Evolutionary conservation across 35 echinoderm and acorn worm genomes (phyloP), one percentile per base, ranked within the genome.

Genomic region (Acanthaster planci): DNA sequence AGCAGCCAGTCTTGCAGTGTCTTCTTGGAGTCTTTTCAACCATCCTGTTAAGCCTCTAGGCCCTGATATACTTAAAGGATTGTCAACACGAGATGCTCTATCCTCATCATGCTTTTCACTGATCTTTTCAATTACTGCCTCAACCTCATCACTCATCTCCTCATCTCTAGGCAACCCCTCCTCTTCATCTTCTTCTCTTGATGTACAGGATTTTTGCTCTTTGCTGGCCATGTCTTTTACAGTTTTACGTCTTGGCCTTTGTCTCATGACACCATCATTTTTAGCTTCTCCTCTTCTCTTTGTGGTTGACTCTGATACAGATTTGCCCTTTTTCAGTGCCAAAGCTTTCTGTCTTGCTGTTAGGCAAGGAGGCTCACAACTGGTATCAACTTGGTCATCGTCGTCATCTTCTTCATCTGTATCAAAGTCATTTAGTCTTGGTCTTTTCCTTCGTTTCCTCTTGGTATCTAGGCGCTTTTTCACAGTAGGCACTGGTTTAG

Each of bases 271-370:
- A n/a, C n/a, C n/a, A n/a, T 12, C 42, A 4, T 47, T 4, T 47
- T 47, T 12, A 47, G 42, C 42, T 6, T 47, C 42, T 6, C 4
- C 42, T 47, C 4, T 47, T 47, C 42, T 47, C 42, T 47, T 12
- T 47, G 42, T 12, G 42, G 42, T 12, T 47, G 42, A 47, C 42
- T 4, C 42, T 47, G 42, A 12, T 12, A 47, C 42, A 47, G 42
- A 47, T 4, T 6, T 4, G 42, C 42, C 64, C 30, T 72, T 72
- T 8, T 34, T 35, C 64, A 14, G 64, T 72, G 64, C 64, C 34
- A 72, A 72, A 12, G 26, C 22, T 9, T 72, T 72, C 34, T 72
- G 64, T 72, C 64, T 72, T 72, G 64, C 64, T 34, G 64, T 72
- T 34, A 72, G 2, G 64, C 34, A 72, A 27, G 14, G 59, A 47